Evolutionary conservation across 2,113 vertebrate species (phyloP).

Genomic region (Grallaria varia): DNA sequence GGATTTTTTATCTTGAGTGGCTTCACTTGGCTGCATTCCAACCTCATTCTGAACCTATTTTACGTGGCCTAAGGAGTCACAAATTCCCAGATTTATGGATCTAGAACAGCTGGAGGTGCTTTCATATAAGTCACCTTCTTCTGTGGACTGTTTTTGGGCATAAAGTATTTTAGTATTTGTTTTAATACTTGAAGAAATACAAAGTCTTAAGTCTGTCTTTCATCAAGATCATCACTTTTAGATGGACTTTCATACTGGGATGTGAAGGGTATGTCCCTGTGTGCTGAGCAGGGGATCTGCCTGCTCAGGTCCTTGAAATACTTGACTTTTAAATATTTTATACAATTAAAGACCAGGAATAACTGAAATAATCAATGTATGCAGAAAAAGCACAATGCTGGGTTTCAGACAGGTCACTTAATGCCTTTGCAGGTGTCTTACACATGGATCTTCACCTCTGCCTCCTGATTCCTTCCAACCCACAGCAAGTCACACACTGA

Average conservation of each 20-base stretch:
- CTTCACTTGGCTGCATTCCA: not conserved
- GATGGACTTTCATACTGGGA: not conserved
- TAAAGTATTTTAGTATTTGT: not conserved
- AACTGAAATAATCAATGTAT: not conserved
- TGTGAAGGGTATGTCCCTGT: not conserved
- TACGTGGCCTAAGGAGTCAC: not conserved
- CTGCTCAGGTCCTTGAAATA: not conserved
- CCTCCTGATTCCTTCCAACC: not conserved
- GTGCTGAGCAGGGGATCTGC: not conserved
- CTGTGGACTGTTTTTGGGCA: not conserved
- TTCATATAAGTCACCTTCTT: not conserved
- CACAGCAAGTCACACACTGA: not conserved
- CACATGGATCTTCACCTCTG: not conserved
- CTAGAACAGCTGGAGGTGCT: not conserved
- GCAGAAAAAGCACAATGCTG: not conserved
- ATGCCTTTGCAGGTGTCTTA: not conserved
- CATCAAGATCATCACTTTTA: not conserved
- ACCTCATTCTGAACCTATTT: not conserved
- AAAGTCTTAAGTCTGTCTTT: not conserved
- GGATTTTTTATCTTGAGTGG: not conserved
- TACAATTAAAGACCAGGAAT: not conserved
- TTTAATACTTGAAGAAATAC: not conserved
- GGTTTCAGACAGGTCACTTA: not conserved
- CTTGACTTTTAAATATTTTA: not conserved
- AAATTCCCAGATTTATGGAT: not conserved